Conservation (phyloP, 1,140 invertebrate genomes). For the Planococcus citri region DNA sequence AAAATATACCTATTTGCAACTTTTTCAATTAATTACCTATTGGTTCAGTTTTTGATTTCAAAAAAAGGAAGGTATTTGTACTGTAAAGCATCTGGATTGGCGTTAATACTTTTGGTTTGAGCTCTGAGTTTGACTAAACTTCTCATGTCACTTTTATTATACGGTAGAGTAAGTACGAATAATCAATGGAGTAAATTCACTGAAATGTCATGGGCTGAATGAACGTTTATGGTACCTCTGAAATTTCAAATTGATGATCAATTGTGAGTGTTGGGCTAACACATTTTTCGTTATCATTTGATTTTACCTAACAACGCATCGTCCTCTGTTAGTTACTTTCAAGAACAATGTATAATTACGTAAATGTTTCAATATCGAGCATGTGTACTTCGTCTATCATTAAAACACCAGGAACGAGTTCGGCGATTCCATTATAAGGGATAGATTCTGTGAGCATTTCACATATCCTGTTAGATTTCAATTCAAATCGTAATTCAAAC, state of each 20-base stretch:
- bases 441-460: no score
- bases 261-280: no score
- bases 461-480: no score
- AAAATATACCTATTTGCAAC: no score
- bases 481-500: no score
- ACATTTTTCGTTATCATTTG: no score
- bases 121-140: constrained; percentile 86
- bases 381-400: constrained; percentile 99
- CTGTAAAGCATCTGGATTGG: constrained; percentile 71
- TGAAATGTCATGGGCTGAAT: constrained; percentile 91
- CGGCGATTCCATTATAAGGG: constrained; percentile 98
- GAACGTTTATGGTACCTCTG: constrained; percentile 86
- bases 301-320: constrained; percentile 68
- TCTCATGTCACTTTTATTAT: constrained; percentile 59
- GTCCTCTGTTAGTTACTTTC: constrained; percentile 96
- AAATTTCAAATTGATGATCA: neutral
- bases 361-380: constrained; percentile 99
- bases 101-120: constrained; percentile 72
- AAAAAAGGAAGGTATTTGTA: constrained; percentile 21
- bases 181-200: constrained; percentile 90
- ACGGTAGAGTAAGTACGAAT: constrained; percentile 83
- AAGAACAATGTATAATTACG: constrained; percentile 91
- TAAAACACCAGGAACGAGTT: constrained; percentile 94
- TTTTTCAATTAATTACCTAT: neutral
- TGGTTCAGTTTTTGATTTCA: neutral